These are phyloP conservation scores for Hanleya hanleyi DNA, from an alignment of 2,888 invertebrate genomes.

Conservation along the genomic window DNA sequence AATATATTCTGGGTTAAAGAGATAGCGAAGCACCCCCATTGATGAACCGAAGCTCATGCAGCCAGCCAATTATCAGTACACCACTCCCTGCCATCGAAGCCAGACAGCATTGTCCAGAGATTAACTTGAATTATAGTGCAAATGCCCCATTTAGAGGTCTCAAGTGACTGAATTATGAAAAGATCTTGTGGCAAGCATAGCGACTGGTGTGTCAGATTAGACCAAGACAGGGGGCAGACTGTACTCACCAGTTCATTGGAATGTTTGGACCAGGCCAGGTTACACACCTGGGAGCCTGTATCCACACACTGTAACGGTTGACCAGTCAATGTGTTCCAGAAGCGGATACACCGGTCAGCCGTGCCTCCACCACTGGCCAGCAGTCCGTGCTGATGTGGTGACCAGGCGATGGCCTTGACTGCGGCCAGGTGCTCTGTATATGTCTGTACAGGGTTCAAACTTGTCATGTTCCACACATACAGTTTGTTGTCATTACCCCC, in stretches of 20 bases:
- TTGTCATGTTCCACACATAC: conserved; percentile 88
- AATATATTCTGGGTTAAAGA: too few species aligned
- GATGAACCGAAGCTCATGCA: too few species aligned
- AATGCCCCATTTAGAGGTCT: neutral
- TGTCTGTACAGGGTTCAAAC: conserved; percentile 86
- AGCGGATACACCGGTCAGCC: conserved; percentile 95
- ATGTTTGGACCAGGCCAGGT: conserved; percentile 99
- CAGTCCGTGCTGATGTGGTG: conserved; percentile 97
- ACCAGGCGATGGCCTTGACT: conserved; percentile 98
- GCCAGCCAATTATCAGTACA: too few species aligned
- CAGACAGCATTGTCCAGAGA: too few species aligned
- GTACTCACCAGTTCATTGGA: conserved; percentile 90
- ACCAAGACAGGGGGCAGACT: too few species aligned
- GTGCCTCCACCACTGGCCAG: conserved; percentile 99
- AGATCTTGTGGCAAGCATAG: too few species aligned
- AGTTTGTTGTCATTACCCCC: conserved; percentile 99
- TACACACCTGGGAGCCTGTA: conserved; percentile 98
- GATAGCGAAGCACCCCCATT: too few species aligned
- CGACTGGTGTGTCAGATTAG: too few species aligned
- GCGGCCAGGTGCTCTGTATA: conserved; percentile 97
- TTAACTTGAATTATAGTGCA: too few species aligned
- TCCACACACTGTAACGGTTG: conserved; percentile 99
- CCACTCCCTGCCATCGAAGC: neutral
- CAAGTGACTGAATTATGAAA: too few species aligned
- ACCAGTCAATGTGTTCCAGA: conserved; percentile 98